Conservation (phyloP, 2,888 invertebrate genomes). For the Drosophila yooni region DNA sequence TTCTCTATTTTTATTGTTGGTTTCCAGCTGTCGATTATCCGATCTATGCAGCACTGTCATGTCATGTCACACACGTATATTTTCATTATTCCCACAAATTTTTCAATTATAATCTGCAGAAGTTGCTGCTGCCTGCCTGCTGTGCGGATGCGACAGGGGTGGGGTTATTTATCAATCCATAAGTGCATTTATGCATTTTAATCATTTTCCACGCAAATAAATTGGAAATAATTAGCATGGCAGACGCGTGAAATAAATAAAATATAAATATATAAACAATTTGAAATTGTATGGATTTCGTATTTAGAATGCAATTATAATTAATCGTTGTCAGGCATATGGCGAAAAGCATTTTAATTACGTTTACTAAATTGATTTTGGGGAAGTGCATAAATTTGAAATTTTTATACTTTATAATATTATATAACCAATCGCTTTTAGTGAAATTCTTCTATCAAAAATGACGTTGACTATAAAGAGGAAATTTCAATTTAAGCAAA, state of each 20-base stretch:
- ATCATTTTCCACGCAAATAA: conserved; percentile 25
- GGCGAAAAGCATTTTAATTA: neutral
- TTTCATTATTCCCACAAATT: conserved; percentile 35
- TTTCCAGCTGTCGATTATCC: conserved; percentile 9
- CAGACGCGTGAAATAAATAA: neutral
- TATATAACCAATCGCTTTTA: neutral
- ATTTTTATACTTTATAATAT: neutral
- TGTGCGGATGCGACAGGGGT: neutral
- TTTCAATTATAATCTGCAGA: conserved; percentile 57
- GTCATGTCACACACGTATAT: conserved; percentile 50
- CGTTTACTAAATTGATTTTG: neutral
- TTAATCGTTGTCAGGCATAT: neutral
- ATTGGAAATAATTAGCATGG: conserved; percentile 23
- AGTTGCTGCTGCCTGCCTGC: neutral
- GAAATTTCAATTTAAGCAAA: conserved; percentile 13
- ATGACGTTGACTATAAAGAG: neutral
- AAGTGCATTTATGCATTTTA: conserved; percentile 42
- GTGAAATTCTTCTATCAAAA: neutral
- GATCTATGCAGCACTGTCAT: conserved; percentile 3
- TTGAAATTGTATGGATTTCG: neutral
- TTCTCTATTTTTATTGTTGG: conserved; percentile 12
- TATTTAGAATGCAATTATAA: neutral
- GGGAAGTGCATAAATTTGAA: neutral
- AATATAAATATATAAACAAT: no score
- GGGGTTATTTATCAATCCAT: conserved; percentile 1